phyloP scores from a whole-genome alignment of 2,797 vertebrate species.

The Gallinago solitaria region DNA sequence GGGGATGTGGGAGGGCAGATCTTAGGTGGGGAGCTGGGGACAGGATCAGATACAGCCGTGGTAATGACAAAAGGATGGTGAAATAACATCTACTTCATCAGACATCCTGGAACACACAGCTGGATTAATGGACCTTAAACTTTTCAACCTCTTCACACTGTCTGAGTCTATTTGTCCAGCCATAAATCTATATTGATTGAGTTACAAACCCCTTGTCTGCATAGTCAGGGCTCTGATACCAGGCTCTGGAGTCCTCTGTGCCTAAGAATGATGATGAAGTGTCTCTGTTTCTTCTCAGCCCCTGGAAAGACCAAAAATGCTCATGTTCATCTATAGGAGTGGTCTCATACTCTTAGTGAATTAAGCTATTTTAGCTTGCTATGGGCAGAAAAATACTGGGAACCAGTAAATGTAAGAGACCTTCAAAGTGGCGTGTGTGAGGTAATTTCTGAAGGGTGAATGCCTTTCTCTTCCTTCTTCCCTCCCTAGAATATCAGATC shows the following conservation, averaged over 20 bases:
- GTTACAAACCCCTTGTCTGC: background rate
- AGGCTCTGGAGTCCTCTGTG: background rate
- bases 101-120: background rate
- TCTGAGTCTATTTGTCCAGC: background rate
- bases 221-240: background rate
- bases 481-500: conserved; percentile 74
- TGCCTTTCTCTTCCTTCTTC: background rate
- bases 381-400: background rate
- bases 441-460: background rate
- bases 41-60: background rate
- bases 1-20: background rate
- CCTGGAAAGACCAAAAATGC: background rate
- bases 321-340: background rate
- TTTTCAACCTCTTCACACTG: background rate
- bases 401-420: background rate
- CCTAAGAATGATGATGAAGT: background rate
- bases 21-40: background rate
- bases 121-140: background rate
- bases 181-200: background rate
- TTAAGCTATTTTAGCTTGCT: background rate
- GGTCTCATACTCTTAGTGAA: background rate
- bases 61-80: background rate
- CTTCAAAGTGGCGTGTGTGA: background rate
- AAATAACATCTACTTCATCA: background rate
- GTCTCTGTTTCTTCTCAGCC: background rate